Base-by-base conservation (phyloP, 1,140 invertebrate genomes). In the Pseudomyrmex dendroicus region DNA sequence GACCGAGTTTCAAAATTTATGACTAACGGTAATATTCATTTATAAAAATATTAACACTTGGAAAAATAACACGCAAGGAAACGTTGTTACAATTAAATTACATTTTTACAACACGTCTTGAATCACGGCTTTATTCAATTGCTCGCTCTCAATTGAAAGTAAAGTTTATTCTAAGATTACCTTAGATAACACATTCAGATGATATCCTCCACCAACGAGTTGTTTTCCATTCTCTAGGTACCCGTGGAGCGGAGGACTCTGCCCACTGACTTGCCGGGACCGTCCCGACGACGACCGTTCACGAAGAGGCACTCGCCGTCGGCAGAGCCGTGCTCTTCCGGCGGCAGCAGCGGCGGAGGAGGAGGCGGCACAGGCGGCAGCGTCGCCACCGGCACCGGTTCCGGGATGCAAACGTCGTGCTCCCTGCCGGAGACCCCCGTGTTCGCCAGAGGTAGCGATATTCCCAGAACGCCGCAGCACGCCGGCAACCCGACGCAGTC, bases 391-490 rank as follows among this genome's bases (percentile, higher is more conserved):
- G 90, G 85, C 10, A 88, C 90, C 0, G 91, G 90, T 67, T 91
- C 92, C 15, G 93, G 96, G 46, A 95, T 97, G 92, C 97, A 97
- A 92, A 97, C 97, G 1, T 97, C 97, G 2, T 97, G 97, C 87
- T 97, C 97, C 87, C 94, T 97, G 61, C 97, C 97, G 7, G 97
- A 97, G 94, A 97, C 97, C 10, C 97, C 97, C 4, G 97, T 97
- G 48, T 97, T 98, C 92, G 96, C 97, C 12, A 95, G 97, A 85
- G 97, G 97, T 83, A 97, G 96, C 93, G 97, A 97, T 91, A 96
- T 97, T 73, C 96, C 97, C 1, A 95, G 97, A 80, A 97, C 97
- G 10, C 96, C 97, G 7, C 96, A 97, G 46, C 93, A 94, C 64
- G 92, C 92, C 8, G 90, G 91, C 52, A 92, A 92, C 62, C 90